Evolutionary conservation across 2,797 vertebrate species (phyloP).

Genomic region (Centropyge bicolor): DNA sequence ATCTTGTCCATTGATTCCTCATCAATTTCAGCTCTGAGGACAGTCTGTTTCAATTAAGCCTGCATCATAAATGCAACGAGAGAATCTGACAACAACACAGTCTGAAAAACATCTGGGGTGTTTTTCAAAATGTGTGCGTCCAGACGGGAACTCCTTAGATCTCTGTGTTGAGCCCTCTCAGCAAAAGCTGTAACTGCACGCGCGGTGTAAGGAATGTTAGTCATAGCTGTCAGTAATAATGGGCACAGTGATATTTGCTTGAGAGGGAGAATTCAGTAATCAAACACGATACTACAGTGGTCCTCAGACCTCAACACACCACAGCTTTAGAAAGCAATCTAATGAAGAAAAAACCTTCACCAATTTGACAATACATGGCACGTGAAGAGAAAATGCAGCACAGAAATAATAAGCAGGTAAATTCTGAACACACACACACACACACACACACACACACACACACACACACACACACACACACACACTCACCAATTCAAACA

Average conservation of each 20-base stretch:
- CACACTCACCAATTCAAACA: not conserved
- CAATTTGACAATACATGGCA: not conserved
- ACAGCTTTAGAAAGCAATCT: not conserved
- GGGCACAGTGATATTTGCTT: not conserved
- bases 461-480: too few relatives aligned
- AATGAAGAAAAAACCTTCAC: constrained; percentile 1
- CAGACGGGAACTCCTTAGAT: constrained; percentile 48
- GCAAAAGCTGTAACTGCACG: constrained; percentile 28
- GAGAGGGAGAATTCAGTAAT: constrained; percentile 20
- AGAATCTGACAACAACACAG: constrained; percentile 61
- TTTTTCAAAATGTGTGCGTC: constrained; percentile 51
- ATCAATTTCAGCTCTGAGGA: constrained; percentile 55
- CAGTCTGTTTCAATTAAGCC: constrained; percentile 75
- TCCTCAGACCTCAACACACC: not conserved
- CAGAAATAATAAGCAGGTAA: not conserved
- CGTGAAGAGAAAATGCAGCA: not conserved
- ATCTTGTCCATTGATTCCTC: constrained; percentile 61
- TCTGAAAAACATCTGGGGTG: constrained; percentile 62
- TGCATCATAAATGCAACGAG: constrained; percentile 55
- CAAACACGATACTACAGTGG: not conserved
- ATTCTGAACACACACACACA: too few relatives aligned
- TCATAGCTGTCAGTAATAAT: constrained; percentile 46
- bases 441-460: too few relatives aligned
- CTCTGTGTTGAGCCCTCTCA: constrained; percentile 34
- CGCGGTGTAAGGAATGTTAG: constrained; percentile 13